These are phyloP conservation scores for Anarsia innoxiella DNA, from an alignment of 2,888 invertebrate species.

Conservation along the genomic window DNA sequence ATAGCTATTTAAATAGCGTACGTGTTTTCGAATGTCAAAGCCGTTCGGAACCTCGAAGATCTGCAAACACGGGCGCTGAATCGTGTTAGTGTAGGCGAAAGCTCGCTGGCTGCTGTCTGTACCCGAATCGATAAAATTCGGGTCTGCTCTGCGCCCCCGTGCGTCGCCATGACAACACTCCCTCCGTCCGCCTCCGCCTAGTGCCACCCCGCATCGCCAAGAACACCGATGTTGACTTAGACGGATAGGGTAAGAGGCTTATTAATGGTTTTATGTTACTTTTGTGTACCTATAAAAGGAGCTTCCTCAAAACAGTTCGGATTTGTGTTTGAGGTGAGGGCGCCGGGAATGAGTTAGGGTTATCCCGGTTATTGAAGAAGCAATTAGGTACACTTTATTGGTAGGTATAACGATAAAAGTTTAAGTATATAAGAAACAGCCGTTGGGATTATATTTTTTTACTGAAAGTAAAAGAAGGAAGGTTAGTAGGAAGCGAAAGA, in stretches of 20 bases:
- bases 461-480: slow-evolving; percentile 29
- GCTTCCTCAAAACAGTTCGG: slow-evolving; percentile 23
- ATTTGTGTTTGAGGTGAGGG: slow-evolving; percentile 15
- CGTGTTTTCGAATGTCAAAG: slow-evolving; percentile 61
- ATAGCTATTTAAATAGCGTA: slow-evolving; percentile 43
- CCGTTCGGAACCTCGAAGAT: slow-evolving; percentile 66
- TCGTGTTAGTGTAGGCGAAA: slow-evolving; percentile 67
- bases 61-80: slow-evolving; percentile 68
- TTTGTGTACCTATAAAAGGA: slow-evolving; percentile 42
- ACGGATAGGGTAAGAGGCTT: slow-evolving; percentile 75
- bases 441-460: slow-evolving; percentile 24
- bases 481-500: slow-evolving; percentile 40
- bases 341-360: too few species aligned
- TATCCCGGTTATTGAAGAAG: slow-evolving; percentile 3
- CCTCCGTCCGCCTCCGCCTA: slow-evolving; percentile 37
- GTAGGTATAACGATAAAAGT: slow-evolving; percentile 18
- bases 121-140: slow-evolving; percentile 74
- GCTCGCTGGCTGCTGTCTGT: slow-evolving; percentile 68
- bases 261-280: slow-evolving; percentile 73
- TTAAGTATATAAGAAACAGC: slow-evolving; percentile 21
- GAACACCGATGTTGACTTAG: slow-evolving; percentile 73
- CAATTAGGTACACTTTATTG: slow-evolving; percentile 18
- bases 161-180: slow-evolving; percentile 59
- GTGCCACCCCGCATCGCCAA: slow-evolving; percentile 48
- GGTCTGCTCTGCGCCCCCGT: slow-evolving; percentile 70